phyloP scores from a whole-genome alignment of 2,888 invertebrate species.

The Mesorhabditis belari region DNA sequence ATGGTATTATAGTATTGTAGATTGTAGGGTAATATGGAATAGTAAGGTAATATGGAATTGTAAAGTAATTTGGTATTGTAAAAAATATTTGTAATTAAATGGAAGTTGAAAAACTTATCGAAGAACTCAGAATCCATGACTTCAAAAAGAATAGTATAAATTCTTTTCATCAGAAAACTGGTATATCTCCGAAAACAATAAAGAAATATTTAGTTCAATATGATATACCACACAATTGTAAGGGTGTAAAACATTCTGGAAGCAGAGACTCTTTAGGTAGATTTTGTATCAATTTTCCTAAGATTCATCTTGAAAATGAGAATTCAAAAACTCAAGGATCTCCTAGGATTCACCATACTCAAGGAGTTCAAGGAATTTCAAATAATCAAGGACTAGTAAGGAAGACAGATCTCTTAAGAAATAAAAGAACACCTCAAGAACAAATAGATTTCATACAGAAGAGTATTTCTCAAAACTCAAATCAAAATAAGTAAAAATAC shows the following conservation, averaged over 20 bases:
- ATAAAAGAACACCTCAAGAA: constrained; percentile 6
- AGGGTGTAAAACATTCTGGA: too few relatives aligned
- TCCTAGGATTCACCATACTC: too few relatives aligned
- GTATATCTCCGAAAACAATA: not conserved
- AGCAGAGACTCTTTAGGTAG: too few relatives aligned
- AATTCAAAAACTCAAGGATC: not conserved
- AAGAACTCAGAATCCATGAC: too few relatives aligned
- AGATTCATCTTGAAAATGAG: too few relatives aligned
- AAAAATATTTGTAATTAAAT: constrained; percentile 1
- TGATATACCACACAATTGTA: too few relatives aligned
- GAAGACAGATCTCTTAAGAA: not conserved
- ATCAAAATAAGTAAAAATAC: constrained; percentile 5
- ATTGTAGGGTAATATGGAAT: too few relatives aligned
- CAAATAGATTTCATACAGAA: constrained; percentile 5
- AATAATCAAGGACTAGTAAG: not conserved
- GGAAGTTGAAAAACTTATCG: constrained; percentile 1
- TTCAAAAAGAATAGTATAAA: too few relatives aligned
- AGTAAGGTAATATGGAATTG: too few relatives aligned
- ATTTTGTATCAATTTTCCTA: too few relatives aligned
- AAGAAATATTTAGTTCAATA: too few relatives aligned
- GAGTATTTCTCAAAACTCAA: constrained; percentile 2
- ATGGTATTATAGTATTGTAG: constrained; percentile 1
- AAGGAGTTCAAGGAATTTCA: too few relatives aligned
- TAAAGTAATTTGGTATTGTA: not conserved
- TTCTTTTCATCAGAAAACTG: not conserved